Base-by-base conservation (phyloP, 2,888 invertebrate species). In the Aspidiotus destructor region DNA sequence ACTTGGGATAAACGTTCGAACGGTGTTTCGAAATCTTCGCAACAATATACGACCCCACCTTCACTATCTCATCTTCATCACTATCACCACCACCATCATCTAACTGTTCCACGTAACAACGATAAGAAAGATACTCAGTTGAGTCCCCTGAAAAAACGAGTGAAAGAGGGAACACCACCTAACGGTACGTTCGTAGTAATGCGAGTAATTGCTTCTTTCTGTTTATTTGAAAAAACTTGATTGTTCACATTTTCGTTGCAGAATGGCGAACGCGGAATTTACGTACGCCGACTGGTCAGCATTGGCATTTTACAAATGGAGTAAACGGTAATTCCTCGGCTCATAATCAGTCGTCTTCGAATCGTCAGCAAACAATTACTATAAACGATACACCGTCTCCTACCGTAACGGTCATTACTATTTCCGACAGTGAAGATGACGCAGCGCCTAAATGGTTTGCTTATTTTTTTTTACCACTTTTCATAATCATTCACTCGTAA, bases 321-420 rank as follows among this genome's bases (percentile, higher is more conserved):
- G 48, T 11, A n/a, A 48, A 11, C 6, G 48, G 40, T 42, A 58
- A 58, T 48, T 48, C 13, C 13, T 62, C 48, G 16, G 17, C 42
- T 17, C 42, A 58, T 42, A 41, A 61, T 40, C 15, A 61, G 61
- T 40, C 11, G 41, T 60, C 65, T n/a, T 54, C 68, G n/a, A 69
- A 70, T 63, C 71, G 83, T 60, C 87, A 88, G 74, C 93, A 91
- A 76, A 94, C 94, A 15, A 95, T 96, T 76, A 94, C 95, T 69
- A 95, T 96, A 75, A 86, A 92, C 73, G 95, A 95, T 79, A 93
- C 96, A 41, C 96, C 96, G 1, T 94, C 94, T 42, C 95, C 95
- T 5, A 89, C 93, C 58, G 92, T 91, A 62, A 92, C 94, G 69
- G 93, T 96, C 74, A 96, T 97, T 76, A 96, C 95, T 55, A 93